These are phyloP conservation scores for Agrochola macilenta DNA, from an alignment of 2,888 invertebrate genomes.

Conservation along the genomic window DNA sequence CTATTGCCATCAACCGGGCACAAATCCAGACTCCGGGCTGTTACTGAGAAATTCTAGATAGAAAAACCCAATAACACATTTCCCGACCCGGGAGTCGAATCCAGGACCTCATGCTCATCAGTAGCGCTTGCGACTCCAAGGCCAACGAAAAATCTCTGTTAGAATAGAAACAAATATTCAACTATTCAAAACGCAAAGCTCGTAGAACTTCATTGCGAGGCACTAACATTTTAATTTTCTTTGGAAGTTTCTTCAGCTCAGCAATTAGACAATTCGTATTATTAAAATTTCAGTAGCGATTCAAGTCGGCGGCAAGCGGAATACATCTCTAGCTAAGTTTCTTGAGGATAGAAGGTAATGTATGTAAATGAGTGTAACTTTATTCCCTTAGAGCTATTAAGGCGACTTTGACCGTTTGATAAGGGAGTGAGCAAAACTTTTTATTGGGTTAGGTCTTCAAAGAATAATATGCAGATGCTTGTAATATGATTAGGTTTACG, in stretches of 20 bases:
- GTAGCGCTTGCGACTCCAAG: too few relatives aligned
- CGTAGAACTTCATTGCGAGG: conserved; percentile 49
- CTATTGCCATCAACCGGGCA: too few relatives aligned
- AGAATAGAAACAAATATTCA: conserved; percentile 14
- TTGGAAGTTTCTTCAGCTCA: conserved; percentile 59
- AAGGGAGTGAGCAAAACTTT: conserved; percentile 74
- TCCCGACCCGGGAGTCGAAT: too few relatives aligned
- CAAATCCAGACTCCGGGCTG: too few relatives aligned
- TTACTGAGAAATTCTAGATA: too few relatives aligned
- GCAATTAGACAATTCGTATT: conserved; percentile 67
- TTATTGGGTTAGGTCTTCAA: conserved; percentile 72
- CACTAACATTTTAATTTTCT: conserved; percentile 62
- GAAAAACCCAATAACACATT: too few relatives aligned
- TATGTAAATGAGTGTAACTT: conserved; percentile 87
- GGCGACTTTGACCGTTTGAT: conserved; percentile 86
- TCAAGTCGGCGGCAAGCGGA: conserved; percentile 67
- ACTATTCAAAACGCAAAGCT: conserved; percentile 48
- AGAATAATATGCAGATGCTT: conserved; percentile 66
- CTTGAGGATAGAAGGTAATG: conserved; percentile 83
- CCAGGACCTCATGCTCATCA: too few relatives aligned
- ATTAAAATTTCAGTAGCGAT: conserved; percentile 67
- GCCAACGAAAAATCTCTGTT: background rate
- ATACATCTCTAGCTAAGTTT: conserved; percentile 74
- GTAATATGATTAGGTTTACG: conserved; percentile 51
- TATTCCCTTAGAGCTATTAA: conserved; percentile 83